phyloP scores from a whole-genome alignment of 2,797 vertebrate genomes.

The Acanthurus leucopareius region DNA sequence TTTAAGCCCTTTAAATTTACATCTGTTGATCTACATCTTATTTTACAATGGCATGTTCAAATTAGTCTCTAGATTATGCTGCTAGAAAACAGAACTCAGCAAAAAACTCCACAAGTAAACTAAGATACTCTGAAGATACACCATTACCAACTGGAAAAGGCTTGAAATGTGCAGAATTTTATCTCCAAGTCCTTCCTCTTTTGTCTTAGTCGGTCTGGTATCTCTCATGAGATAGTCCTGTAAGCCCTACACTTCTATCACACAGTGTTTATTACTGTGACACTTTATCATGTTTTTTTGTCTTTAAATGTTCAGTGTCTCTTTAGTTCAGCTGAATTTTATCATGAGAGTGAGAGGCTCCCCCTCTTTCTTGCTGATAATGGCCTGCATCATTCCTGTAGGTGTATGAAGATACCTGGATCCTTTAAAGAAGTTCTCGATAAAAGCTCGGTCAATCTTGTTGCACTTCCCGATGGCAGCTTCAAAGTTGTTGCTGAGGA shows the following conservation, averaged over 20 bases:
- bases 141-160: not conserved
- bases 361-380: constrained; percentile 67
- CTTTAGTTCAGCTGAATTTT: constrained; percentile 80
- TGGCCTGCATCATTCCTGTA: constrained; percentile 80
- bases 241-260: not conserved
- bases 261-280: not conserved
- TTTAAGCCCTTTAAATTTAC: too few species aligned
- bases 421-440: constrained; percentile 85
- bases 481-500: constrained; percentile 86
- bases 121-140: not conserved
- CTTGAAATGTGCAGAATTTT: not conserved
- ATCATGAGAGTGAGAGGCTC: constrained; percentile 82
- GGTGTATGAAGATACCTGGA: constrained; percentile 76
- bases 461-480: constrained; percentile 74
- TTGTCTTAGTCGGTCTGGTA: not conserved
- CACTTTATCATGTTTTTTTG: not conserved
- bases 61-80: not conserved
- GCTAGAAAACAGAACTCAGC: constrained; percentile 11
- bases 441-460: constrained; percentile 74
- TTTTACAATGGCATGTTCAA: not conserved
- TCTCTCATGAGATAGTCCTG: not conserved
- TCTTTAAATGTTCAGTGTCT: not conserved
- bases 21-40: not conserved
- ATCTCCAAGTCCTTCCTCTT: not conserved
- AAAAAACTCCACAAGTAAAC: not conserved